A percentile compares a stretch with the other conserved stretches of the same genome.
Evolutionary conservation across 1,140 invertebrate species (phyloP).

Genomic region (Aphidius ervi): DNA sequence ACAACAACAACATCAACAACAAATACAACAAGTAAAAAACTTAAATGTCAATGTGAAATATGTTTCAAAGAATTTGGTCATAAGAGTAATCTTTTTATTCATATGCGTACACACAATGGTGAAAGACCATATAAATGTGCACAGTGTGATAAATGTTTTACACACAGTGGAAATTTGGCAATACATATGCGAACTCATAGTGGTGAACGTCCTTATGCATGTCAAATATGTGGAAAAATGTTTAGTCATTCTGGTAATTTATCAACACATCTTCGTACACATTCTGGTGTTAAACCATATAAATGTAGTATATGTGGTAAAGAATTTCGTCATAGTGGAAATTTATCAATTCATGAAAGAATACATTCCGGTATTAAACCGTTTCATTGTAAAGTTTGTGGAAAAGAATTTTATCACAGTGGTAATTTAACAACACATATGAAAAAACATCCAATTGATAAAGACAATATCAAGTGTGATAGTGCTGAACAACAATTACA

Average conservation of each 20-base stretch:
- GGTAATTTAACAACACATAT: conserved; percentile 57
- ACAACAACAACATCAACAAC: conserved; percentile 6
- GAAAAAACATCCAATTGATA: conserved; percentile 44
- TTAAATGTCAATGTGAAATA: conserved; percentile 54
- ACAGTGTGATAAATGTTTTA: conserved; percentile 67
- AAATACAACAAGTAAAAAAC: conserved; percentile 33
- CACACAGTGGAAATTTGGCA: conserved; percentile 60
- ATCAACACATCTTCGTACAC: conserved; percentile 57
- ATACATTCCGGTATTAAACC: conserved; percentile 57
- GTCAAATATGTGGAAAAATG: conserved; percentile 58
- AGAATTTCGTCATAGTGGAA: conserved; percentile 57
- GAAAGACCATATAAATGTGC: conserved; percentile 69
- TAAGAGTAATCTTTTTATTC: conserved; percentile 56
- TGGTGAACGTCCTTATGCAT: conserved; percentile 60
- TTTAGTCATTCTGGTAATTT: conserved; percentile 57
- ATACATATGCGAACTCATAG: conserved; percentile 60
- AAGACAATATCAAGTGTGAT: conserved; percentile 6
- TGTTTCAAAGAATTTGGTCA: conserved; percentile 58
- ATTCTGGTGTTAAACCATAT: conserved; percentile 56
- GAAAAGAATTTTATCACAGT: conserved; percentile 65
- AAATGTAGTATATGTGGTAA: conserved; percentile 55
- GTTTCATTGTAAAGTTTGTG: conserved; percentile 68
- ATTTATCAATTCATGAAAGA: conserved; percentile 54
- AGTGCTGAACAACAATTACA: conserved; percentile 3
- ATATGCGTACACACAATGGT: conserved; percentile 61